These are phyloP conservation scores for Drosophila sulfurigaster DNA, from an alignment of 1,140 invertebrate genomes.

Conservation along the genomic window DNA sequence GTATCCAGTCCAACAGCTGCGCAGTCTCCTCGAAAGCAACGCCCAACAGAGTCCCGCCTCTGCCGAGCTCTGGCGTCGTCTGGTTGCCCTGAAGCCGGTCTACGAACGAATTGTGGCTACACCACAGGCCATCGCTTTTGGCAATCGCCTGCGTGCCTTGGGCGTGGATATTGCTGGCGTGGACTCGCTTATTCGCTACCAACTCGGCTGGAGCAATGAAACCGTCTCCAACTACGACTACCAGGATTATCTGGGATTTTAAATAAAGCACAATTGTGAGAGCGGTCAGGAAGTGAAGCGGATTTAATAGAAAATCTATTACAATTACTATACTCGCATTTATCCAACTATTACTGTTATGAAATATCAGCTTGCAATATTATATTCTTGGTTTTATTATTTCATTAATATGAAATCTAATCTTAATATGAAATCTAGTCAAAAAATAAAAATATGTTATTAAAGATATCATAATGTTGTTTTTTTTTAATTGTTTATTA, in stretches of 20 bases:
- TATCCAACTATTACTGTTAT: too few species aligned
- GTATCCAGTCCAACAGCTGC: conserved; percentile 61
- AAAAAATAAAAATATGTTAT: too few species aligned
- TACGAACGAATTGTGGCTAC: conserved; percentile 69
- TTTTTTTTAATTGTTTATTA: too few species aligned
- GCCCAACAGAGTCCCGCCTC: conserved; percentile 52
- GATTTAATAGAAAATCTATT: too few species aligned
- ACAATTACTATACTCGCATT: not conserved
- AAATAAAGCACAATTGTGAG: not conserved
- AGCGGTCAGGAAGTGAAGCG: not conserved
- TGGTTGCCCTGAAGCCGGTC: conserved; percentile 60
- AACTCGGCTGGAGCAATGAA: conserved; percentile 65
- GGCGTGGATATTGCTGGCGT: conserved; percentile 57
- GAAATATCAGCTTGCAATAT: too few species aligned
- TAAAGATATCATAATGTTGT: too few species aligned
- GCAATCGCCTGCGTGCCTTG: conserved; percentile 39
- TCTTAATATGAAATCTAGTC: too few species aligned
- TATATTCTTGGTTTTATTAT: too few species aligned
- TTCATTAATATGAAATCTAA: too few species aligned
- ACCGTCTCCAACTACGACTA: conserved; percentile 46
- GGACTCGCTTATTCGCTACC: conserved; percentile 56
- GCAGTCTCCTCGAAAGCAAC: conserved; percentile 57
- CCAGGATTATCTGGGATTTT: conserved; percentile 25
- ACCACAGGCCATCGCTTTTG: conserved; percentile 27
- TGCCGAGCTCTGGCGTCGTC: conserved; percentile 64